phyloP scores from a whole-genome alignment of 2,113 vertebrate genomes.

The Seriola aureovittata region DNA sequence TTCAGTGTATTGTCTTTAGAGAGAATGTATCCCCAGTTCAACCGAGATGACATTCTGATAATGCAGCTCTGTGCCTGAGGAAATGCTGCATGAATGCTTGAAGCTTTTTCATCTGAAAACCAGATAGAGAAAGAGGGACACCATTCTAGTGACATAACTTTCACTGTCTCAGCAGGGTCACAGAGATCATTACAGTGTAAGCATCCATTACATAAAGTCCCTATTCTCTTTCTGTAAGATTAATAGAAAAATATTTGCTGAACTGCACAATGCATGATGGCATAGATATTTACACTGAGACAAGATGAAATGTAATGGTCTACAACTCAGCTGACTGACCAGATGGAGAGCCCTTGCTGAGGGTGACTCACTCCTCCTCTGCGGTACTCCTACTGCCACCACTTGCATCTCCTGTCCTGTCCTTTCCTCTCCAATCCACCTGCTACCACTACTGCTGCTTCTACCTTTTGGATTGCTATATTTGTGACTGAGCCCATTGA shows the following conservation, averaged over 20 bases:
- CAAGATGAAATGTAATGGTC: conserved; percentile 62
- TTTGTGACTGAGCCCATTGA: conserved; percentile 84
- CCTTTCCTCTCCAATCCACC: conserved; percentile 64
- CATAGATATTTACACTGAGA: conserved; percentile 53
- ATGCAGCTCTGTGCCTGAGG: not conserved
- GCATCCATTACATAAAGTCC: conserved; percentile 24
- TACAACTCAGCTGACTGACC: conserved; percentile 67
- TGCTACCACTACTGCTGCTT: conserved; percentile 64
- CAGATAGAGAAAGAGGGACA: not conserved
- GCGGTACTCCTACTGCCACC: conserved; percentile 58
- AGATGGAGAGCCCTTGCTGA: conserved; percentile 71
- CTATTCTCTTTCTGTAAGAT: conserved; percentile 39
- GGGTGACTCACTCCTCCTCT: conserved; percentile 73
- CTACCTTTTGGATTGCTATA: conserved; percentile 82
- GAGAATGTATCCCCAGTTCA: not conserved
- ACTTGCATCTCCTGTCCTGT: conserved; percentile 62
- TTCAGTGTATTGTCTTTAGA: not conserved
- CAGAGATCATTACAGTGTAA: conserved; percentile 37
- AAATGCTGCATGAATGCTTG: not conserved
- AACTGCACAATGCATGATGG: conserved; percentile 33
- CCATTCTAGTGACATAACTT: conserved; percentile 25
- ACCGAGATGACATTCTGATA: conserved; percentile 10
- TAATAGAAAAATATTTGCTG: conserved; percentile 57
- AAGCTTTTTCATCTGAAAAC: not conserved
- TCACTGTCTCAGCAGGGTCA: conserved; percentile 49